These are phyloP conservation scores for Pavo muticus DNA, from an alignment of 2,113 vertebrate species.

Conservation along the genomic window DNA sequence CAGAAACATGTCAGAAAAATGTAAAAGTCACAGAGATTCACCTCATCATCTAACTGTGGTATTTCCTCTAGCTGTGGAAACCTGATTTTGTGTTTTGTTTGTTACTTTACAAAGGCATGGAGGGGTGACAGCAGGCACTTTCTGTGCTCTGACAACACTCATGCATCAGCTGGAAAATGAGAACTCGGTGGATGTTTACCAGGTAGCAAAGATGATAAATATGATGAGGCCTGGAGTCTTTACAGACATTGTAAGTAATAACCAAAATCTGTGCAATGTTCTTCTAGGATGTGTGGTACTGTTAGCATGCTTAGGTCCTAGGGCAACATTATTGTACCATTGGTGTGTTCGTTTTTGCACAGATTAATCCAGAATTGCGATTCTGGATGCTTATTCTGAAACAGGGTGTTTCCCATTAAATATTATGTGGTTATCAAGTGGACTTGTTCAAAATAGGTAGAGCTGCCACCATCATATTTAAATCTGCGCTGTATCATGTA, in stretches of 20 bases:
- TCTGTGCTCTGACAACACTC: conserved; percentile 90
- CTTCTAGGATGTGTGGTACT: neutral
- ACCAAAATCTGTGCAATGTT: neutral
- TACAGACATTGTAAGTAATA: conserved; percentile 86
- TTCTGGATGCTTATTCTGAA: neutral
- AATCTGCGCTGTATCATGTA: neutral
- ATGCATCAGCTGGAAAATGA: conserved; percentile 90
- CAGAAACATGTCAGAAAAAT: neutral
- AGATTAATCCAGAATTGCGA: neutral
- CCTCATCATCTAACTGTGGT: fast-evolving
- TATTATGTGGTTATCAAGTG: neutral
- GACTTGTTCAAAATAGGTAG: neutral
- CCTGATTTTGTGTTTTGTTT: neutral
- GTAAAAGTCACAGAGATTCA: neutral
- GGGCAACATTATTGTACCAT: neutral
- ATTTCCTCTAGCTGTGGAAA: neutral
- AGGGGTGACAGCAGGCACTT: conserved; percentile 91
- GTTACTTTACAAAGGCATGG: conserved; percentile 82
- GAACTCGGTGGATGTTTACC: conserved; percentile 90
- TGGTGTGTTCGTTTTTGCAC: neutral
- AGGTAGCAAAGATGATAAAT: conserved; percentile 92
- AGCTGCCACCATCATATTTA: neutral
- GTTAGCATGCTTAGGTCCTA: neutral
- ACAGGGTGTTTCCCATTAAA: neutral
- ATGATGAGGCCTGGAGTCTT: conserved; percentile 94